These are phyloP conservation scores for Luehdorfia chinensis DNA, from an alignment of 1,140 invertebrate species.

Conservation along the genomic window DNA sequence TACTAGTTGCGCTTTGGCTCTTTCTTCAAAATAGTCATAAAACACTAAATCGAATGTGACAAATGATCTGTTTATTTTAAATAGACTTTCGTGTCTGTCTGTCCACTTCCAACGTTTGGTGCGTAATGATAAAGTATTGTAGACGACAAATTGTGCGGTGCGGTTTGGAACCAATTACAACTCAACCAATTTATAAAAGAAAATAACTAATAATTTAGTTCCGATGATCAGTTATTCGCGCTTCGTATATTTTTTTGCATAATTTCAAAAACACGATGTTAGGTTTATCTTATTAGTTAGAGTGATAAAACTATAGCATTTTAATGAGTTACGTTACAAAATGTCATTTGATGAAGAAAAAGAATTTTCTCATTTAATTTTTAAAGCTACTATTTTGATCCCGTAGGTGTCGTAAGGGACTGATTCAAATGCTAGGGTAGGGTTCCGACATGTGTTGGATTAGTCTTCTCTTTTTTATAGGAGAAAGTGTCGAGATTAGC, in stretches of 20 bases:
- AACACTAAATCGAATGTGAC: no score
- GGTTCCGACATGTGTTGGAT: no score
- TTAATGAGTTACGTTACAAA: neutral
- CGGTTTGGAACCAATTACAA: constrained; percentile 16
- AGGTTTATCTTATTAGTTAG: neutral
- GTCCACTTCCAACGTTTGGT: constrained; percentile 2
- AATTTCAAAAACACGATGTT: neutral
- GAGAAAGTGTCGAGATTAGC: no score
- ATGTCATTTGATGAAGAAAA: neutral
- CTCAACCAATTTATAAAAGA: constrained; percentile 10
- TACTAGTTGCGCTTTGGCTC: no score
- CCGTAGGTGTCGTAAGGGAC: no score
- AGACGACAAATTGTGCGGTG: constrained; percentile 17
- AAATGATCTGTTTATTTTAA: no score
- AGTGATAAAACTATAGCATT: neutral
- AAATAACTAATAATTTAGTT: constrained; percentile 6
- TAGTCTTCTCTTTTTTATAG: no score
- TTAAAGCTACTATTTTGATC: no score
- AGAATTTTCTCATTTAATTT: neutral
- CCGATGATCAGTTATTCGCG: neutral
- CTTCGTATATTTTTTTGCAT: constrained; percentile 10
- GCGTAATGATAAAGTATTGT: constrained; percentile 16
- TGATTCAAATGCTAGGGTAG: no score
- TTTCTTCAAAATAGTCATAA: no score
- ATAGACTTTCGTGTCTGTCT: neutral